Percentiles rank a stretch among this genome's conserved stretches.
Evolutionary conservation across 2,113 vertebrate genomes (phyloP).

Genomic region (Cinclus cinclus): DNA sequence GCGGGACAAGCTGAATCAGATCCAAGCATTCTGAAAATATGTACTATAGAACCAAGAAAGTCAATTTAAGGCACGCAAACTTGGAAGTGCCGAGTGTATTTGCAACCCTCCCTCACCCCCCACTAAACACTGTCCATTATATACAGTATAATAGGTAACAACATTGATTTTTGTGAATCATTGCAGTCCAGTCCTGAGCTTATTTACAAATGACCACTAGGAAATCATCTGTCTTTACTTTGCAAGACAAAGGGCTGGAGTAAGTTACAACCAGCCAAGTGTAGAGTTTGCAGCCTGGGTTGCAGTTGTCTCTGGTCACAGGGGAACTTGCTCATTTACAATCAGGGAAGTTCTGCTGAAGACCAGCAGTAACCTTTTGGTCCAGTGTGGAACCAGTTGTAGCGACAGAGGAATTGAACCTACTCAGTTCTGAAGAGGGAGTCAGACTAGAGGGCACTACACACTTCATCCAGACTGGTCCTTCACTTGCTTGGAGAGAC

Average conservation of each 20-base stretch:
- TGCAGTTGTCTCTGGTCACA: background rate
- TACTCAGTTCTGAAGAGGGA: background rate
- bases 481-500: background rate
- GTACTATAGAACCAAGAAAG: background rate
- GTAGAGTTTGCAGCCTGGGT: background rate
- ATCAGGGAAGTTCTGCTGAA: background rate
- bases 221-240: background rate
- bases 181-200: background rate
- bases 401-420: background rate
- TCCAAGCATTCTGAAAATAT: constrained; percentile 30
- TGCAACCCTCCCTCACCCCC: background rate
- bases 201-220: background rate
- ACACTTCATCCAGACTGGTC: background rate
- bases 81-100: background rate
- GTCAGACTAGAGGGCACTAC: background rate
- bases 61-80: background rate
- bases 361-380: background rate
- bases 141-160: background rate
- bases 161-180: background rate
- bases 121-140: background rate
- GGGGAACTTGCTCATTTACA: background rate
- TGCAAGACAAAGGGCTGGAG: background rate
- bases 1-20: constrained; percentile 1
- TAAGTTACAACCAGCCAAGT: background rate
- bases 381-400: background rate